Conservation (phyloP, 2,888 invertebrate genomes). For the Perdita meconis region DNA sequence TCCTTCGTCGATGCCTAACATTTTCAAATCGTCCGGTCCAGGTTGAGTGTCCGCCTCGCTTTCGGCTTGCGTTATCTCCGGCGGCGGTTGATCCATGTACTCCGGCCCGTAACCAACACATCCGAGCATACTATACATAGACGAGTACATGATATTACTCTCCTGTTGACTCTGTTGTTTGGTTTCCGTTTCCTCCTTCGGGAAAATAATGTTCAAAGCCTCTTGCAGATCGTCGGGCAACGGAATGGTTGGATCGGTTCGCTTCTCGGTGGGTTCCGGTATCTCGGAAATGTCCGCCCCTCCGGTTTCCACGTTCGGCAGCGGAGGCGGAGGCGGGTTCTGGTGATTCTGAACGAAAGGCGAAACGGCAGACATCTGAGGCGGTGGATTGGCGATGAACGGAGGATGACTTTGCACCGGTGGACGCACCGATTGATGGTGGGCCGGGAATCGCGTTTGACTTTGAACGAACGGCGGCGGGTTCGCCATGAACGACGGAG, state of each 20-base stretch:
- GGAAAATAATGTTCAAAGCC: slow-evolving; percentile 88
- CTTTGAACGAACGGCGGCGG: slow-evolving; percentile 74
- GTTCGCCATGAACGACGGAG: slow-evolving; percentile 77
- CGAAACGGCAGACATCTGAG: slow-evolving; percentile 60
- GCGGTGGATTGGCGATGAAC: slow-evolving; percentile 65
- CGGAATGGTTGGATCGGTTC: slow-evolving; percentile 84
- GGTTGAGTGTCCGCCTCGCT: slow-evolving; percentile 81
- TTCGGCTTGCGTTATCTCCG: slow-evolving; percentile 81
- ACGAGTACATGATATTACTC: slow-evolving; percentile 80
- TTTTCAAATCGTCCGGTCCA: slow-evolving; percentile 90
- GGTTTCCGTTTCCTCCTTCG: slow-evolving; percentile 84
- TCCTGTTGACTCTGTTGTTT: slow-evolving; percentile 73
- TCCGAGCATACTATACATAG: slow-evolving; percentile 82
- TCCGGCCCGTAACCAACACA: slow-evolving; percentile 82
- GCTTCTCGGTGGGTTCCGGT: slow-evolving; percentile 84
- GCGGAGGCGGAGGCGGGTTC: slow-evolving; percentile 69
- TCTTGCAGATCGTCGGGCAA: slow-evolving; percentile 89
- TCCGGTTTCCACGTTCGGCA: slow-evolving; percentile 54
- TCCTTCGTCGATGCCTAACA: slow-evolving; percentile 94
- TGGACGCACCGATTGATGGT: slow-evolving; percentile 65
- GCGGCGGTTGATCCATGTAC: slow-evolving; percentile 82
- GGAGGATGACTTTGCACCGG: slow-evolving; percentile 66
- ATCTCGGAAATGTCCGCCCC: slow-evolving; percentile 81
- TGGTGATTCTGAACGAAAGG: slow-evolving; percentile 61
- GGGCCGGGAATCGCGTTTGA: slow-evolving; percentile 64